Percentiles rank a stretch among this genome's conserved stretches.
Conservation (phyloP, 2,113 vertebrate species). For the Hucho hucho region DNA sequence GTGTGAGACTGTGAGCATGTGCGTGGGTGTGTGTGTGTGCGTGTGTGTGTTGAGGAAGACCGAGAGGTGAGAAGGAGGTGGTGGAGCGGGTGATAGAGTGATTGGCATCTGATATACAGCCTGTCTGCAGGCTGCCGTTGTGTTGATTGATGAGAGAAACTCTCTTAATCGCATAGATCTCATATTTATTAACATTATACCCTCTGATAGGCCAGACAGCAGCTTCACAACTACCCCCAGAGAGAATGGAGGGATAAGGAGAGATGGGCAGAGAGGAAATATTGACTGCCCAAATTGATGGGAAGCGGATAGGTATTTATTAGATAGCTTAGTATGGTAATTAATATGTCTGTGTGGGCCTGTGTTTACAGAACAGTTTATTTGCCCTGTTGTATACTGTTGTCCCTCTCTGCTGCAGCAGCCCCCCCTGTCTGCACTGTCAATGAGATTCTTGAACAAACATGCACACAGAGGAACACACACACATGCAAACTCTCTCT, state of each 20-base stretch:
- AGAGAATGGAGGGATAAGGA: too few relatives aligned
- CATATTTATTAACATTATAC: slow-evolving; percentile 39
- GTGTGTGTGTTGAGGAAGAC: slow-evolving; percentile 18
- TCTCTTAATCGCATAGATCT: slow-evolving; percentile 31
- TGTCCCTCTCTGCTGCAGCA: not conserved
- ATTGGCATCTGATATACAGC: slow-evolving; percentile 25
- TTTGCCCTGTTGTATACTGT: not conserved
- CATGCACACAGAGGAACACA: slow-evolving; percentile 6
- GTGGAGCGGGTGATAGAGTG: not conserved
- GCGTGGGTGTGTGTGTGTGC: not conserved
- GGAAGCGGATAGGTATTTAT: slow-evolving; percentile 27
- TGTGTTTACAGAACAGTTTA: not conserved
- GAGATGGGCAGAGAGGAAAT: slow-evolving; percentile 5
- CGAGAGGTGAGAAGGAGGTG: slow-evolving; percentile 10
- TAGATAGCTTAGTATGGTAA: slow-evolving; percentile 14
- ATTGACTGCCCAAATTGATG: slow-evolving; percentile 23
- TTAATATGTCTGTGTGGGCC: not conserved
- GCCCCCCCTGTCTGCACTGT: slow-evolving; percentile 21
- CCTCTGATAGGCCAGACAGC: slow-evolving; percentile 22
- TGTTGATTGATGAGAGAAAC: slow-evolving; percentile 33
- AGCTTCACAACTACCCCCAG: not conserved
- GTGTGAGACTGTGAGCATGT: not conserved
- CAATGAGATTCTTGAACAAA: slow-evolving; percentile 31
- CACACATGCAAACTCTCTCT: not conserved
- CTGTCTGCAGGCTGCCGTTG: slow-evolving; percentile 24